These are phyloP conservation scores for Harpegnathos saltator DNA, from an alignment of 1,140 invertebrate species.

Conservation along the genomic window DNA sequence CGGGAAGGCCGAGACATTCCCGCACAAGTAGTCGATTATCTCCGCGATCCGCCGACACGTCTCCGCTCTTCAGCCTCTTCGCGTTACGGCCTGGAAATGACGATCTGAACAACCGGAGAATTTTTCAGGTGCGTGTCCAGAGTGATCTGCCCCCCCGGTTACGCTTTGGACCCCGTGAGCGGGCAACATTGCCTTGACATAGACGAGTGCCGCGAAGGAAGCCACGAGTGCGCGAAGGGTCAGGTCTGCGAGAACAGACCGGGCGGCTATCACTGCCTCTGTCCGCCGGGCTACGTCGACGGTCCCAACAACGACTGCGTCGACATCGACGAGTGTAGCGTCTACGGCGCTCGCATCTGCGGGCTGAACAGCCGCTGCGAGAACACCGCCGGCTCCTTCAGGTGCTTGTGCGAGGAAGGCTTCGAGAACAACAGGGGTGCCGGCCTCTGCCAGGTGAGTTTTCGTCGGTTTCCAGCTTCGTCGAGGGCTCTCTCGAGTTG, in stretches of 20 bases:
- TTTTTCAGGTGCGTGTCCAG: slow-evolving; percentile 86
- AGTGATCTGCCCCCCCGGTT: slow-evolving; percentile 91
- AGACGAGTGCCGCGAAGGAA: slow-evolving; percentile 90
- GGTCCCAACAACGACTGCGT: slow-evolving; percentile 83
- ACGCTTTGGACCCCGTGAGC: slow-evolving; percentile 85
- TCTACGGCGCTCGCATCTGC: slow-evolving; percentile 80
- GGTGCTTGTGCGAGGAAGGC: slow-evolving; percentile 88
- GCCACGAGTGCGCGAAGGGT: slow-evolving; percentile 89
- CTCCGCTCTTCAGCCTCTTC: no score
- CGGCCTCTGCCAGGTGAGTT: slow-evolving; percentile 83
- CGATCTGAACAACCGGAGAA: background rate
- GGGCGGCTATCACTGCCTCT: slow-evolving; percentile 92
- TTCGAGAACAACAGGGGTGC: slow-evolving; percentile 88
- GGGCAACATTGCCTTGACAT: slow-evolving; percentile 87
- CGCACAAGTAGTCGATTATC: no score
- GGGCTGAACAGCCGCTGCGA: slow-evolving; percentile 84
- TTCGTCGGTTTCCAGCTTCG: no score
- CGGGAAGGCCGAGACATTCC: background rate
- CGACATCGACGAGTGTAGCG: slow-evolving; percentile 89
- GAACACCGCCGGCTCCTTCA: slow-evolving; percentile 88
- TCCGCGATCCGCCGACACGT: no score
- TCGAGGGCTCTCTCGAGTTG: no score
- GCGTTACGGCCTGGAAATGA: background rate
- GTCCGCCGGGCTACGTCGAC: slow-evolving; percentile 87
- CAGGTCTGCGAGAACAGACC: slow-evolving; percentile 91